Evolutionary conservation across 2,888 invertebrate species (phyloP), one percentile per base, ranked within the genome.

Genomic region (Baronia brevicornis): DNA sequence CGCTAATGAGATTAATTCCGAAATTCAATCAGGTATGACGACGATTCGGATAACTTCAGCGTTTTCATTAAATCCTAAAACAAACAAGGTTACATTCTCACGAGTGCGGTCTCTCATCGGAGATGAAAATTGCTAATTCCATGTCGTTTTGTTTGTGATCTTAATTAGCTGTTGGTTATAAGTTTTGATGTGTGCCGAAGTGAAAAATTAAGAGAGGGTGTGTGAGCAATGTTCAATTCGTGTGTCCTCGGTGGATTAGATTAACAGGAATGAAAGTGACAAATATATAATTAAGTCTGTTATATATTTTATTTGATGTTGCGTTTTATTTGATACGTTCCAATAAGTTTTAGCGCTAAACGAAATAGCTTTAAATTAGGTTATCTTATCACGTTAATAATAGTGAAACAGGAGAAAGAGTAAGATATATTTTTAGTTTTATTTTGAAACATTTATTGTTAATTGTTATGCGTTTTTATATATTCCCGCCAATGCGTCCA

Each of bases 111-210:
- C 24, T 29, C 31, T 31, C 35, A 32, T 36, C 31, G 24, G 25
- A 37, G 32, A 27, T 33, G 36, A 38, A 44, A 41, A 43, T 43
- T 43, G 23, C 36, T 30, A 29, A 38, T 40, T 48, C 34, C 33
- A 29, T 36, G 38, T 44, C 42, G 38, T 31, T 34, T 38, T 53
- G 55, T 60, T 58, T 61, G 56, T 43, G 47, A 38, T 38, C 40
- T 47, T 64, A 65, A 62, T 65, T 55, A 56, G 45, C 45, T 45
- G 40, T 44, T 58, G 54, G 65, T 69, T 65, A 64, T 56, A 60
- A 62, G 60, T 65, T 68, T 59, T 61, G 54, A 61, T 61, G 60
- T 58, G 54, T 50, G 50, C 53, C 60, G 61, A 64, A 57, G 64
- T 65, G 64, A 51, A 60, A 68, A 70, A 67, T 60, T 50, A 65